These are phyloP conservation scores for Adela reaumurella DNA, from an alignment of 2,888 invertebrate species.

Conservation along the genomic window DNA sequence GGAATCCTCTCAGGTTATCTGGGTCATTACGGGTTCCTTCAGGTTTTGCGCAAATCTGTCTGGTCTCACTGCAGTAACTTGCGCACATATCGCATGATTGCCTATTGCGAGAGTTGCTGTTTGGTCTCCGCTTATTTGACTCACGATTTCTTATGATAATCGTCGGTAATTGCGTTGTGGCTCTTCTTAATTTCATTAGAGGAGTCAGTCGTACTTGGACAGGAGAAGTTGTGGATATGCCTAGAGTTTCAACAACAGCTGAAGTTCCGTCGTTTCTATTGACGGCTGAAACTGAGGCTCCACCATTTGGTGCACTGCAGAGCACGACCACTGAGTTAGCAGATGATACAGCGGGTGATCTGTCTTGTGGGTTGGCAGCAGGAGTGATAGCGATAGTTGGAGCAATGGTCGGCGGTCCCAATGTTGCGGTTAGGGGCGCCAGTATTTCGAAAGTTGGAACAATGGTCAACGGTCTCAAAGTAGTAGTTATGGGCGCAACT, in stretches of 20 bases:
- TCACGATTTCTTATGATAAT: background rate
- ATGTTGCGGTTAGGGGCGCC: background rate
- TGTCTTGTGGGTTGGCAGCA: no score
- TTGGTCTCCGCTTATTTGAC: background rate
- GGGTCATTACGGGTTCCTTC: conserved; percentile 25
- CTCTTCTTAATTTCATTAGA: background rate
- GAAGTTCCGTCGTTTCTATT: no score
- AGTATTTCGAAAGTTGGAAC: no score
- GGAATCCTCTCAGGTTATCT: conserved; percentile 37
- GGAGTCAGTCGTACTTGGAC: no score
- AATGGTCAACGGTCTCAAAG: background rate
- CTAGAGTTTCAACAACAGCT: background rate
- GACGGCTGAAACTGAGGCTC: no score
- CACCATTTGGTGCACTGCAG: background rate
- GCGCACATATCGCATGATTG: background rate
- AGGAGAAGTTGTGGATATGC: no score
- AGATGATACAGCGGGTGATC: no score
- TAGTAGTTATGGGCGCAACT: background rate
- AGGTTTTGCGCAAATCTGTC: conserved; percentile 37
- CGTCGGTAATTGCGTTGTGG: background rate
- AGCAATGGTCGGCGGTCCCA: no score
- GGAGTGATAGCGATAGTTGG: no score
- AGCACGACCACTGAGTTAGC: no score
- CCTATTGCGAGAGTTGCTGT: background rate
- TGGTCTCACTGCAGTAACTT: conserved; percentile 16